A percentile compares a stretch with the other conserved stretches of the same genome.
These are phyloP conservation scores for Microcebus jonahi DNA, from an alignment of 2,113 vertebrate species.

Conservation along the genomic window DNA sequence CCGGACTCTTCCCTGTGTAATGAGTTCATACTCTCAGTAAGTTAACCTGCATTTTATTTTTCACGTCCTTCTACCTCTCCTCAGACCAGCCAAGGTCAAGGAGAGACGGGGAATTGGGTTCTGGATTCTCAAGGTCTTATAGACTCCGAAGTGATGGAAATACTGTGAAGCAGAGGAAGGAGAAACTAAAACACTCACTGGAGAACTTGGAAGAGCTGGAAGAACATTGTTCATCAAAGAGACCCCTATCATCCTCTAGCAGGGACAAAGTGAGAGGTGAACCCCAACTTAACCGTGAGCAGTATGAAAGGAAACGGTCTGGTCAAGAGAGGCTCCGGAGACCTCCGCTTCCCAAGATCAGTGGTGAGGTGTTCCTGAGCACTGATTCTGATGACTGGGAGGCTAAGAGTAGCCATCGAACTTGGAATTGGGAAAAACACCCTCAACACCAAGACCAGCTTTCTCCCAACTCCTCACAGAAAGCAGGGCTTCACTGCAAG, in stretches of 20 bases:
- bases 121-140: conserved; percentile 65
- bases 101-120: conserved; percentile 82
- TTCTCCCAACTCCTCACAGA: conserved; percentile 20
- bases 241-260: not conserved
- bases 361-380: conserved; percentile 78
- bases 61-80: conserved; percentile 68
- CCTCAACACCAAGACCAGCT: conserved; percentile 13
- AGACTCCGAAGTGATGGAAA: conserved; percentile 57
- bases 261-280: not conserved
- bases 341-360: conserved; percentile 77
- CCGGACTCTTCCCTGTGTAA: not conserved
- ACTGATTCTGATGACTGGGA: conserved; percentile 73
- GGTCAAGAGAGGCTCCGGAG: conserved; percentile 82
- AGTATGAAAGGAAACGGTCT: conserved; percentile 49
- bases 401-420: not conserved
- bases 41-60: conserved; percentile 83
- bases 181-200: not conserved
- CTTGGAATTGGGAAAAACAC: conserved; percentile 32
- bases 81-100: conserved; percentile 85
- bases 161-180: conserved; percentile 44
- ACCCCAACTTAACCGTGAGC: not conserved
- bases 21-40: conserved; percentile 59
- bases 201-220: not conserved
- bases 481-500: not conserved
- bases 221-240: not conserved